Base-by-base conservation (phyloP, 2,797 vertebrate species). In the Parotocinclus haroldoi region DNA sequence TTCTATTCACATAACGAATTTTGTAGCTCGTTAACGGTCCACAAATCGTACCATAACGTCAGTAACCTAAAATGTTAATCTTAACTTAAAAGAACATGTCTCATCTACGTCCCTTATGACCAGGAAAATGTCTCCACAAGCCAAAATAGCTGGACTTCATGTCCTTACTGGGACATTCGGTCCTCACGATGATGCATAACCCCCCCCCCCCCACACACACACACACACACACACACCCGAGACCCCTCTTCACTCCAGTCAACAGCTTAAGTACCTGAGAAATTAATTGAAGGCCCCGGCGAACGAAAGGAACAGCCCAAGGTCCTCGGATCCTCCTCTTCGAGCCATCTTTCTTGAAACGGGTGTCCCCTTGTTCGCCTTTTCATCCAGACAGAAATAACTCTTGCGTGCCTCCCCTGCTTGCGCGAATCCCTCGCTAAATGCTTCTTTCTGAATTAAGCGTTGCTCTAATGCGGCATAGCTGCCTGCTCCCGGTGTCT, bases 221-320 rank as follows among this genome's bases (percentile, higher is more conserved):
- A n/a, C n/a, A n/a, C n/a, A n/a, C n/a, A n/a, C 16, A 39, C 40
- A 64, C 50, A 51, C 50, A 49, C 11, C 8, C 51, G 45, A 49
- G 36, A 62, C 27, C 40, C 42, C 61, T 59, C 36, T 63, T 55
- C 63, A 66, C 64, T 64, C 57, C 50, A 63, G 50, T 66, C 48
- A 16, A 53, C 38, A 27, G 58, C 71, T 63, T 69, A 74, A 71
- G 53, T 48, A 69, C 36, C 73, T 44, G 45, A 19, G 68, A 68
- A 77, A 76, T 71, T 63, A 69, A 77, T 73, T 73, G 57, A 68
- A 71, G 58, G 56, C 27, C 70, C 64, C 38, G 46, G 60, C 72
- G 70, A 76, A 66, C 58, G 52, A 64, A 71, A 69, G 38, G 39
- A 72, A 79, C 66, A 56, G 56, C 56, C 53, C 12, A 54, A 63